Evolutionary conservation across 2,113 vertebrate genomes (phyloP).

Genomic region (Brachyhypopomus gauderio): DNA sequence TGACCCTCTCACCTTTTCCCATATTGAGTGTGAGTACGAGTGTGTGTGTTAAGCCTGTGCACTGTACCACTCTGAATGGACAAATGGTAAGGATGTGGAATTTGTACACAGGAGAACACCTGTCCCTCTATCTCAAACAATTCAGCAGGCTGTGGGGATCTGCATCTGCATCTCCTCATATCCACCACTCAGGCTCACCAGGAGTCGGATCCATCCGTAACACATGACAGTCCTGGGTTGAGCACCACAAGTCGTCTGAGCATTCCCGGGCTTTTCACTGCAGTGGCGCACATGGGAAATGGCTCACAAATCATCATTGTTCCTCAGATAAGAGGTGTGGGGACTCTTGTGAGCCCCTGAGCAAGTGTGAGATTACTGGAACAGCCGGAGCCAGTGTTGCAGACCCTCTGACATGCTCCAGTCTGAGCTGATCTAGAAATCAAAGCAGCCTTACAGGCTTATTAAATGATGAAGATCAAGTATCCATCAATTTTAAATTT

Average conservation of each 20-base stretch:
- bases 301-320: conserved; percentile 9
- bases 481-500: background rate
- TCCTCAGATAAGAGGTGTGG: conserved; percentile 9
- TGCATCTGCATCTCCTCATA: background rate
- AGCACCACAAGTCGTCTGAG: background rate
- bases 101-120: background rate
- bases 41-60: too few species aligned
- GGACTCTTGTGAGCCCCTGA: background rate
- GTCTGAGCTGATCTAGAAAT: conserved; percentile 29
- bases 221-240: too few species aligned
- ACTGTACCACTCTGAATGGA: too few species aligned
- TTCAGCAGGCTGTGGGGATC: background rate
- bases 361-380: conserved; percentile 17
- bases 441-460: conserved; percentile 10
- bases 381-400: background rate
- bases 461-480: conserved; percentile 16
- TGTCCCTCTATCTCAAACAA: background rate
- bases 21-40: too few species aligned
- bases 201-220: too few species aligned
- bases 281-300: background rate
- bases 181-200: too few species aligned
- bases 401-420: conserved; percentile 5
- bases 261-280: background rate
- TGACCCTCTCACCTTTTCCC: too few species aligned
- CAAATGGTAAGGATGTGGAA: background rate